Evolutionary conservation across 1,140 invertebrate genomes (phyloP).

Genomic region (Leptonema lineaticorne): DNA sequence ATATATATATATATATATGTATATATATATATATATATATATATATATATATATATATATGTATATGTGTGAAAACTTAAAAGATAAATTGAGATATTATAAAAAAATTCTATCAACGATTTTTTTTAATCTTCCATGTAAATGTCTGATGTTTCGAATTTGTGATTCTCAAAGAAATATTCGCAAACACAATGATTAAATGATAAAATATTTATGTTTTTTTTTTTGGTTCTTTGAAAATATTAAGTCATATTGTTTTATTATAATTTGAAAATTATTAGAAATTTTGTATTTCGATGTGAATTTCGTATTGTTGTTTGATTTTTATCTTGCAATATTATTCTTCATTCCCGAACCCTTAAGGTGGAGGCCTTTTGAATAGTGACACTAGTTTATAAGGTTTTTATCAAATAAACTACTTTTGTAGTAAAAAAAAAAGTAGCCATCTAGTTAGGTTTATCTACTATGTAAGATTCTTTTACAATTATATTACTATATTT

Average conservation of each 20-base stretch:
- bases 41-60: too few species aligned
- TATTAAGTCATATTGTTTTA: conserved; percentile 15
- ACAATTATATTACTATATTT: conserved; percentile 43
- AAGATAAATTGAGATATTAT: too few species aligned
- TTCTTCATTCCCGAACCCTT: conserved; percentile 42
- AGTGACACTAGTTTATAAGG: conserved; percentile 40
- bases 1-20: too few species aligned
- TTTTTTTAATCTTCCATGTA: conserved; percentile 6
- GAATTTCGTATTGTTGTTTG: conserved; percentile 29
- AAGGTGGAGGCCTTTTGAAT: conserved; percentile 42
- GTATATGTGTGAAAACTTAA: too few species aligned
- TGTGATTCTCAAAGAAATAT: conserved; percentile 23
- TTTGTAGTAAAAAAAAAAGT: conserved; percentile 39
- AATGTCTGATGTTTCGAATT: neutral
- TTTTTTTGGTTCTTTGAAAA: too few species aligned
- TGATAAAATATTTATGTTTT: conserved; percentile 6
- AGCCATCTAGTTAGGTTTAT: conserved; percentile 41
- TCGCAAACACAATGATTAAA: neutral
- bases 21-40: too few species aligned
- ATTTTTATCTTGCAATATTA: conserved; percentile 43
- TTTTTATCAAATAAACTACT: conserved; percentile 38
- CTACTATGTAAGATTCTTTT: conserved; percentile 40
- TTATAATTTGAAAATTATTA: neutral
- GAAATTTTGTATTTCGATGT: conserved; percentile 2
- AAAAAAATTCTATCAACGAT: conserved; percentile 11